Evolutionary conservation across 2,113 vertebrate species (phyloP), one percentile per base, ranked within the genome.

Genomic region (Notarius lentiginosus): DNA sequence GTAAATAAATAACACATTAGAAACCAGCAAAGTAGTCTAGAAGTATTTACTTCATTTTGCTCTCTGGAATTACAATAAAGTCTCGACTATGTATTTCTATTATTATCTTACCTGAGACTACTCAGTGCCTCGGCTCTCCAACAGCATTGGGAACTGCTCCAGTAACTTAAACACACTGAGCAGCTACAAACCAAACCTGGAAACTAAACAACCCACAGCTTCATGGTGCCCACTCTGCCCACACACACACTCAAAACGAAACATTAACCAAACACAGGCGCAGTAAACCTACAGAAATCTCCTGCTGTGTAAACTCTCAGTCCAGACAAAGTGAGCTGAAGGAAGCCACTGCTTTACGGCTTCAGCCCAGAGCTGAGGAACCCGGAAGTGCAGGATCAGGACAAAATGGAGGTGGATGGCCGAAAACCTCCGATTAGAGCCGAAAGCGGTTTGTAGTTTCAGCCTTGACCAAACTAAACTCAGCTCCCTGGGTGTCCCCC

Each of bases 371-470:
- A 49, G 58, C 87, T 90, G 88, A 18, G 90, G 89, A 94, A 94
- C 94, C 92, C 93, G 93, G 95, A 94, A 95, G 92, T 90, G 60
- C 81, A 89, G 58, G 79, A 83, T 55, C 81, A 81, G 88, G 88
- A 94, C 95, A 95, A 95, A 95, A 95, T 95, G 95, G 95, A 93
- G 94, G 94, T 88, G 86, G 87, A 66, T 51, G 47, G 34, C 82
- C 86, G 88, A 86, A 90, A 30, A 85, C 83, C 41, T 70, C 77
- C 86, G 86, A 88, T 24, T 86, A 63, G 22, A 68, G 55, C 84
- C 86, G 88, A 79, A 87, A 61, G 82, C 27, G 41, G 10, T 83
- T 70, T 14, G 76, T 73, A 63, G n/a, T 34, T 34, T 27, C 3
- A 72, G 18, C 51, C 2, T 34, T 30, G 22, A 1, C 6, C 11